Base-by-base conservation (phyloP, 1,140 invertebrate genomes). In the Drosophila gunungcola region DNA sequence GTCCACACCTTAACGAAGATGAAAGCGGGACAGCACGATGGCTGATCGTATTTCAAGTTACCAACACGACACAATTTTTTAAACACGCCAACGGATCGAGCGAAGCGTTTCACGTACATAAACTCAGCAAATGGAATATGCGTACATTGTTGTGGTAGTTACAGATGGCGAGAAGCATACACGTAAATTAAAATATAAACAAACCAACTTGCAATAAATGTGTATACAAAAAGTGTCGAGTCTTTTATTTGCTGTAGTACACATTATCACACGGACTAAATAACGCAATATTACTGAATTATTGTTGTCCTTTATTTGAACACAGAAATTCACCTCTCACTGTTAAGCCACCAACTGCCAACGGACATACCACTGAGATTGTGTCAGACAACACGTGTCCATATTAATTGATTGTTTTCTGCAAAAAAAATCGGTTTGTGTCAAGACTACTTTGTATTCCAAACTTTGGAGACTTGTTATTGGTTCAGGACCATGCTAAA, bases 121-220 rank as follows among this genome's bases (percentile, higher is more conserved):
- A 77, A 70, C 56, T 65, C 64, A 81, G 54, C 55, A 51, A 76
- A 76, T 74, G 56, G 60, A 82, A 88, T 82, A 79, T 77, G 61
- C 76, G 86, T 77, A 77, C 63, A 77, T 91, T 91, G 85, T 90
- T 91, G 90, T 91, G 83, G 90, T 91, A 90, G 80, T 81, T 78
- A 81, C 72, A 73, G 70, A 60, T 61, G 56, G 56, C 53, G 53
- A 64, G 72, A 65, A 82, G 75, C 76, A 85, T 80, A 91, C 88
- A 91, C 77, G 76, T 90, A 81, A 78, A 83, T 84, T 73, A 88
- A 58, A 73, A 83, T 80, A 83, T 83, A 88, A 83, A 86, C 69
- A 88, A 88, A 82, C 29, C 83, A 90, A 88, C 80, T 83, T 89
- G 83, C 83, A 88, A 88, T 88, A 88, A 88, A 88, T 88, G 83